Base-by-base conservation (phyloP, 2,113 vertebrate species). In the Pomatostomus ruficeps region DNA sequence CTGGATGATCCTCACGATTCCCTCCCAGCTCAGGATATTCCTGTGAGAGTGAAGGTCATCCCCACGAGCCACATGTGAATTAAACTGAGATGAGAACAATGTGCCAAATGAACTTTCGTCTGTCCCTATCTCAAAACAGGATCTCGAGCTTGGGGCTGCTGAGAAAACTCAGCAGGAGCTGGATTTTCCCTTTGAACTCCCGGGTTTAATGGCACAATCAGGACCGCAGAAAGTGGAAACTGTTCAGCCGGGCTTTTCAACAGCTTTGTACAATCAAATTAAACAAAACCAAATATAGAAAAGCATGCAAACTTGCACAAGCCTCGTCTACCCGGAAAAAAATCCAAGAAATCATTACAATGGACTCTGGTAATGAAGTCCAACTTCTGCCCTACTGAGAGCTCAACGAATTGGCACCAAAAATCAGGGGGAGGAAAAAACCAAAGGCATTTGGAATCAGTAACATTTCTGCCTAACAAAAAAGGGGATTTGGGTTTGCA, bases 201-300 rank as follows among this genome's bases (percentile, higher is more conserved):
- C 52, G 75, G 75, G 28, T 71, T 29, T 52, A 54, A 76, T 48
- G 35, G 55, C 77, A 78, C 33, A 71, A 59, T 51, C 62, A 24
- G 1, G 2, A 26, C 86, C 91, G 23, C 85, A 96, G 82, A 90
- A 89, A 96, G 93, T 13, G 72, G 84, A 65, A 95, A 24, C 9
- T n/a, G 62, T 90, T 90, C 88, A 88, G 82, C 84, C 70, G 57
- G 89, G 65, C 78, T 91, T 88, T 91, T 96, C 94, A 96, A 93
- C 70, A 97, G 90, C 68, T 93, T 97, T 85, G 80, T 93, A 76
- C 81, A 85, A 96, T 83, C 94, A 93, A 97, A 97, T 96, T 88
- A 97, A 97, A 97, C 97, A 97, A 96, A 97, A 87, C 81, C 90
- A 97, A 97, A 97, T 93, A 97, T 96, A 97, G 96, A 97, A 97